Percentiles rank a stretch among this genome's conserved stretches.
These are phyloP conservation scores for Stenchaetothrips biformis DNA, from an alignment of 2,888 invertebrate species.

Conservation along the genomic window DNA sequence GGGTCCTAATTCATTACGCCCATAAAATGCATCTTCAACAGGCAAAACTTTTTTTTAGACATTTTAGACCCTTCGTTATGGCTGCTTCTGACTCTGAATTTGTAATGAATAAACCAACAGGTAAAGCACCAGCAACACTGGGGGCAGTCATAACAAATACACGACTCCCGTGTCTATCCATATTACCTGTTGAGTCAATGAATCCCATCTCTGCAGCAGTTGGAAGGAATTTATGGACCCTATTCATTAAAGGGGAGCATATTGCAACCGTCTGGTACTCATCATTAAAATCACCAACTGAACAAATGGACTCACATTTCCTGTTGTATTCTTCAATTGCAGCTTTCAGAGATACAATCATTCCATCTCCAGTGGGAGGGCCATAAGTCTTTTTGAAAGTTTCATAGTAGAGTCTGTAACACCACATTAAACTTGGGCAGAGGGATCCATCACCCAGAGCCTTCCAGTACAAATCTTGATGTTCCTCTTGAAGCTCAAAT, in stretches of 20 bases:
- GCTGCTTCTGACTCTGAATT: not conserved
- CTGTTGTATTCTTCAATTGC: not conserved
- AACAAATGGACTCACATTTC: not conserved
- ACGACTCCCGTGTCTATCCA: not conserved
- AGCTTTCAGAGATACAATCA: too few species aligned
- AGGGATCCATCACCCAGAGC: too few species aligned
- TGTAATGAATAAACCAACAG: not conserved
- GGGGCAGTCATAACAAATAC: not conserved
- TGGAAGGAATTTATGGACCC: not conserved
- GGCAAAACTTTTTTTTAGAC: not conserved
- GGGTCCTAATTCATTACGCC: not conserved
- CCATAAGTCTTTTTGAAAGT: too few species aligned
- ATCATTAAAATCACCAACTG: not conserved
- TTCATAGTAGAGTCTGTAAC: too few species aligned
- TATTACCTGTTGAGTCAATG: not conserved
- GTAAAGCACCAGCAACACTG: not conserved
- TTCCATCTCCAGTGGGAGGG: too few species aligned
- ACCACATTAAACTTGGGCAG: too few species aligned
- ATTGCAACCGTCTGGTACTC: not conserved
- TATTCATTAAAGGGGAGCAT: not conserved
- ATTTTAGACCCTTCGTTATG: not conserved
- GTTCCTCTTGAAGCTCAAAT: too few species aligned
- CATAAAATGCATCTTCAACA: not conserved
- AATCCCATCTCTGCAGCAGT: not conserved
- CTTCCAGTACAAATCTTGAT: too few species aligned